Base-by-base conservation (phyloP, 2,888 invertebrate species). In the Ametastegia equiseti region DNA sequence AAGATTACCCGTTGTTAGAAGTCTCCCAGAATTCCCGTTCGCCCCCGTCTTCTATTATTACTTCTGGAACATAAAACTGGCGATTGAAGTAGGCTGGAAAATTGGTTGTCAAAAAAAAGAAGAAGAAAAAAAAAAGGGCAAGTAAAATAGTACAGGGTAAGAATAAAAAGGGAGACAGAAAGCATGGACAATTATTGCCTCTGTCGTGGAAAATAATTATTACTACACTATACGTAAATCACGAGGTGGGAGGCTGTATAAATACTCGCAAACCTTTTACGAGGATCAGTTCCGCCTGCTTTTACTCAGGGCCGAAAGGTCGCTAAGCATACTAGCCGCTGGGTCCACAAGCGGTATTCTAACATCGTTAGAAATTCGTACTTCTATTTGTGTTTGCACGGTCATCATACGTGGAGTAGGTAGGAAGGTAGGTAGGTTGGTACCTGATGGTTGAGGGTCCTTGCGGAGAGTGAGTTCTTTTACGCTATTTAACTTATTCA, bases 401-500 rank as follows among this genome's bases (percentile, higher is more conserved):
- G 63, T 54, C 63, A 86, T 86, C 86, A 84, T 84, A 83, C 83
- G 85, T 83, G 73, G 65, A 36, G 78, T 80, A 45, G 42, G 57
- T 73, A 42, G 39, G 39, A 81, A 82, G 81, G 30, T 33, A 30
- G 45, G 45, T 27, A 60, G 30, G 65, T 45, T 11, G 15, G 23
- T 11, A 23, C 15, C 27, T 1, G 23, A 5, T 30, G 45, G 50
- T 15, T 27, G n/a, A 54, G 39, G 36, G 77, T 57, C 57, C 54
- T 54, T 36, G 54, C n/a, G n/a, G 30, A 36, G 42, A 81, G 82
- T 82, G 83, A 47, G 81, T 85, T 87, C 87, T 86, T 86, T 85
- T 84, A 85, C 86, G 84, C 85, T 88, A 87, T 90, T 90, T 90
- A 87, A 91, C 87, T 91, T 91, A 88, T 88, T 88, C 86, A 89